Conservation (phyloP, 2,888 invertebrate genomes). For the Tigriopus californicus region DNA sequence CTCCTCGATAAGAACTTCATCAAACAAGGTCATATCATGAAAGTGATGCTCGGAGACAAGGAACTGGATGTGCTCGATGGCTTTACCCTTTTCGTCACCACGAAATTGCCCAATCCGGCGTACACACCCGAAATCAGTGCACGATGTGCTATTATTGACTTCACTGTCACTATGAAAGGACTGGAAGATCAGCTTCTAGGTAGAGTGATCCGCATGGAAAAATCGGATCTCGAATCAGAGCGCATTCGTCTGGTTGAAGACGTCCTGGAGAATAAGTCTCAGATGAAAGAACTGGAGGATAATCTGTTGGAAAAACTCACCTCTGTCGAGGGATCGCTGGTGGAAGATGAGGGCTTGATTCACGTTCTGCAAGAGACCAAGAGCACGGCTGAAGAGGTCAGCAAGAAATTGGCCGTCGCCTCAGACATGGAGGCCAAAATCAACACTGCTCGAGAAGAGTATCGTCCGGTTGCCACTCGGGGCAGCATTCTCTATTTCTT, state of each 20-base stretch:
- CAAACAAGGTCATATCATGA: constrained; percentile 86
- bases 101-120: constrained; percentile 84
- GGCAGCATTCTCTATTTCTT: constrained; percentile 87
- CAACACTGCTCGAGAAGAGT: constrained; percentile 79
- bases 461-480: constrained; percentile 77
- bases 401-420: constrained; percentile 74
- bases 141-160: constrained; percentile 89
- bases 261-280: constrained; percentile 84
- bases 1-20: constrained; percentile 93
- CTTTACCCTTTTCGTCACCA: constrained; percentile 86
- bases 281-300: constrained; percentile 86
- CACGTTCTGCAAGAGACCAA: constrained; percentile 69
- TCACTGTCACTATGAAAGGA: constrained; percentile 90
- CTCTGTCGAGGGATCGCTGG: constrained; percentile 61
- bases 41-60: constrained; percentile 74
- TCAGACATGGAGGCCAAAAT: constrained; percentile 88
- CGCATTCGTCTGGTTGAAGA: constrained; percentile 80
- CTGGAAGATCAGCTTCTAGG: constrained; percentile 81
- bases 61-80: constrained; percentile 92
- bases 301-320: constrained; percentile 76
- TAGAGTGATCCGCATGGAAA: constrained; percentile 86
- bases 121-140: constrained; percentile 94
- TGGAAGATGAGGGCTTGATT: constrained; percentile 87
- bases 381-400: constrained; percentile 79
- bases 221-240: constrained; percentile 84